phyloP scores from a whole-genome alignment of 2,888 invertebrate genomes.

The Quadriops clusia region DNA sequence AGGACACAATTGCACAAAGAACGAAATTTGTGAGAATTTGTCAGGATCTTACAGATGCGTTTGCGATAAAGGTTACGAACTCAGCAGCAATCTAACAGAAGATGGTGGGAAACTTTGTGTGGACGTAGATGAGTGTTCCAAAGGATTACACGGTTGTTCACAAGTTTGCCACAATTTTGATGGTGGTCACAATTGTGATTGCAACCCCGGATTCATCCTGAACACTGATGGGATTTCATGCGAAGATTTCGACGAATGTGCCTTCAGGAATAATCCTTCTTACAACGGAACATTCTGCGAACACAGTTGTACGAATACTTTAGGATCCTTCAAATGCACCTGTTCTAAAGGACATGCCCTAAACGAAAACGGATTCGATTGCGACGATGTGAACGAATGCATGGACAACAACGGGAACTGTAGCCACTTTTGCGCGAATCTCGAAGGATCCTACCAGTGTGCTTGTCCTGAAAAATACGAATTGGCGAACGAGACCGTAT shows the following conservation, averaged over 20 bases:
- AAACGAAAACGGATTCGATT: slow-evolving; percentile 20
- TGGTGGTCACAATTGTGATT: slow-evolving; percentile 26
- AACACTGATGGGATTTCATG: slow-evolving; percentile 22
- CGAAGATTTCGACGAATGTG: slow-evolving; percentile 23
- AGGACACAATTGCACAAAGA: slow-evolving; percentile 41
- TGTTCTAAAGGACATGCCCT: slow-evolving; percentile 25
- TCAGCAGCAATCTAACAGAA: too few species aligned
- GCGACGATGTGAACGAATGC: slow-evolving; percentile 38
- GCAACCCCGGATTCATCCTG: slow-evolving; percentile 31
- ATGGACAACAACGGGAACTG: slow-evolving; percentile 33
- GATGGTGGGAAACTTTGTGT: slow-evolving; percentile 21
- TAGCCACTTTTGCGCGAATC: slow-evolving; percentile 38
- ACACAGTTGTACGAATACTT: slow-evolving; percentile 25
- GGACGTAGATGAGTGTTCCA: slow-evolving; percentile 25
- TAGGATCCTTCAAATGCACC: slow-evolving; percentile 25
- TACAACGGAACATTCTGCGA: slow-evolving; percentile 23
- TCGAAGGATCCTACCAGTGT: slow-evolving; percentile 35
- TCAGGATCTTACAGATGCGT: slow-evolving; percentile 40
- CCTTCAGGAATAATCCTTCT: slow-evolving; percentile 19
- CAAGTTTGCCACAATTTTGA: slow-evolving; percentile 26
- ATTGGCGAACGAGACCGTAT: slow-evolving; percentile 36
- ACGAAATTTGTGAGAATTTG: slow-evolving; percentile 40
- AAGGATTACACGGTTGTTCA: slow-evolving; percentile 25
- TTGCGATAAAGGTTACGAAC: slow-evolving; percentile 37
- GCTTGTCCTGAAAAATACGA: slow-evolving; percentile 42